phyloP scores from a whole-genome alignment of 2,797 vertebrate genomes.

The Micropoecilia bifurca region DNA sequence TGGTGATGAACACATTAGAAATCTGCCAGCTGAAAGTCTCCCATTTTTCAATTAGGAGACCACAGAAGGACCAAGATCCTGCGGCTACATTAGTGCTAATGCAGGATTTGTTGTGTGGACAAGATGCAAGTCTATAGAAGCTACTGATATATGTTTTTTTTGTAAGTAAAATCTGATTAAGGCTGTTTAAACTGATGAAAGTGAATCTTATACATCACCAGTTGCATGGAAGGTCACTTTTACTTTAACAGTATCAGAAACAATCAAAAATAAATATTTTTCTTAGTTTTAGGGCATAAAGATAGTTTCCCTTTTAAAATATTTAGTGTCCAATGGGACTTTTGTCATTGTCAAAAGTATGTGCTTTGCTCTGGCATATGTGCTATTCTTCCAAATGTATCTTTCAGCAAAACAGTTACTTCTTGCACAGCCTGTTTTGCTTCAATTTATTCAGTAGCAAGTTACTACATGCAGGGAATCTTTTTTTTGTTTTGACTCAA shows the following conservation, averaged over 20 bases:
- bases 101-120: constrained; percentile 23
- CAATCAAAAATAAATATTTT: not conserved
- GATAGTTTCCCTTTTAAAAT: not conserved
- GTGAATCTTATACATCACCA: not conserved
- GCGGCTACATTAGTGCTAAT: constrained; percentile 49
- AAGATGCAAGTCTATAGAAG: constrained; percentile 27
- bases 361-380: not conserved
- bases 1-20: constrained; percentile 51
- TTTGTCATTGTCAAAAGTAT: not conserved
- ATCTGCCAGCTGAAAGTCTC: constrained; percentile 31
- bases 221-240: not conserved
- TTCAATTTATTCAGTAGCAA: not conserved
- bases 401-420: constrained; percentile 11
- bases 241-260: not conserved
- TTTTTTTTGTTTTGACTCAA: not conserved
- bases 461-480: not conserved
- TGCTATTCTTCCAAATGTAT: not conserved
- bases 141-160: constrained; percentile 23
- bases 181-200: constrained; percentile 4
- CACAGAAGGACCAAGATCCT: constrained; percentile 29
- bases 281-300: not conserved
- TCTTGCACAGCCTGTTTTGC: not conserved
- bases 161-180: constrained; percentile 18
- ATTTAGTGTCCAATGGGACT: not conserved
- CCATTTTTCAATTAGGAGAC: constrained; percentile 44